Conservation (phyloP, 2,113 vertebrate genomes). For the Dipodomys merriami region DNA sequence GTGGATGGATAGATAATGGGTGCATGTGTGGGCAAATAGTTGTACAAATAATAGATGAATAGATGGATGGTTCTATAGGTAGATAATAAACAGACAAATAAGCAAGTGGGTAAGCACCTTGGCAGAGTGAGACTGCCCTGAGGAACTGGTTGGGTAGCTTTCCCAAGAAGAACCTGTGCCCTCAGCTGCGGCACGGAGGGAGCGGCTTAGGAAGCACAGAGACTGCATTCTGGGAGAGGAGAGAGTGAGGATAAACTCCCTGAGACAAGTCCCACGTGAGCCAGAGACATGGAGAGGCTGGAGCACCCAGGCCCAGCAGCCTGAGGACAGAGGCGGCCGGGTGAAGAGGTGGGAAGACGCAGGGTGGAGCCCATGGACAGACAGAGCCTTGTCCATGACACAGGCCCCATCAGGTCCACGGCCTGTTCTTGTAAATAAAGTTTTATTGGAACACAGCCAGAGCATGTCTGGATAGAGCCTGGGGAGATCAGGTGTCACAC, state of each 20-base stretch:
- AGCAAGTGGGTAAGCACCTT: background rate
- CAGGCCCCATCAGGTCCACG: background rate
- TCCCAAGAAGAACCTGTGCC: background rate
- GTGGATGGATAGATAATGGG: no score
- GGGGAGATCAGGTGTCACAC: no score
- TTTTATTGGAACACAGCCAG: background rate
- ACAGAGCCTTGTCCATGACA: background rate
- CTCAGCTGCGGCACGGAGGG: background rate
- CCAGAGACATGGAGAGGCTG: background rate
- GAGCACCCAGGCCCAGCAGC: background rate
- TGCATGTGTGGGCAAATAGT: no score
- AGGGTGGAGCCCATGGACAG: fast-evolving
- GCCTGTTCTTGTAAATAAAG: background rate
- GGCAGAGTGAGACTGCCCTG: background rate
- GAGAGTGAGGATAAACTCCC: background rate
- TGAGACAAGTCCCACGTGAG: fast-evolving
- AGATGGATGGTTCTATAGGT: no score
- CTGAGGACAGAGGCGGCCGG: background rate
- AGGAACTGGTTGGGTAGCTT: background rate
- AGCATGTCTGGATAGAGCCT: no score
- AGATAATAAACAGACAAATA: fast-evolving
- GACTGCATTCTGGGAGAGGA: background rate
- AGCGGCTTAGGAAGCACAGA: background rate
- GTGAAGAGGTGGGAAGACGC: fast-evolving
- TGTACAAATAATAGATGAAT: no score